Base-by-base conservation (phyloP, 2,797 vertebrate species). In the Pseudomugil tenellus region DNA sequence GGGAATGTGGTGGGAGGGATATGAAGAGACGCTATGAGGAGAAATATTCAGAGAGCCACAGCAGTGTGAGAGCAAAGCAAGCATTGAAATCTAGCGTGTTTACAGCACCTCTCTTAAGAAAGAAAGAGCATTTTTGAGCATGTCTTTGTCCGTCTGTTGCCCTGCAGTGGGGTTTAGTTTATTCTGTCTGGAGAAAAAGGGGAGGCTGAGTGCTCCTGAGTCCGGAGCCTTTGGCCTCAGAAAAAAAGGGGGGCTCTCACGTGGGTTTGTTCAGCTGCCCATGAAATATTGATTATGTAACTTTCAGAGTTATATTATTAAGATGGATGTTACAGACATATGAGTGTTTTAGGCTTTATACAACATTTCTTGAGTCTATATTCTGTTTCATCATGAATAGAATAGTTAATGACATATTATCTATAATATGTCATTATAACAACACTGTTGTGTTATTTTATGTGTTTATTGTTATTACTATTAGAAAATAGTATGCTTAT, bases 241-340 rank as follows among this genome's bases (percentile, higher is more conserved):
- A 84, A 77, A 77, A 72, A 43, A 43, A 43, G 12, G 61, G 77
- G 83, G 84, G 52, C 77, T 83, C 77, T 84, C 86, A 86, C 81
- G 63, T 87, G 85, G 88, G 76, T 76, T 63, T 83, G 81, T 80
- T 79, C 82, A 90, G 77, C 75, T 78, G 74, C 28, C 84, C 87
- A 77, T 92, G 84, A 92, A 92, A 92, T 86, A 93, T 92, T 91
- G 57, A 92, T 94, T 93, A 94, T 84, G 91, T 91, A 94, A 94
- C 89, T 84, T 88, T 76, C 90, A 91, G 87, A 86, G 77, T 79
- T 77, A 88, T 71, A 85, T 75, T 88, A 81, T 70, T 54, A 84
- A 75, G 70, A 68, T 67, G 58, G 75, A 31, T 70, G 70, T 72
- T 63, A 64, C 48, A 70, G 67, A 67, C 63, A 54, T 58, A 80